A percentile compares a stretch with the other conserved stretches of the same genome.
Conservation (phyloP, 1,140 invertebrate species). For the Metopolophium dirhodum region DNA sequence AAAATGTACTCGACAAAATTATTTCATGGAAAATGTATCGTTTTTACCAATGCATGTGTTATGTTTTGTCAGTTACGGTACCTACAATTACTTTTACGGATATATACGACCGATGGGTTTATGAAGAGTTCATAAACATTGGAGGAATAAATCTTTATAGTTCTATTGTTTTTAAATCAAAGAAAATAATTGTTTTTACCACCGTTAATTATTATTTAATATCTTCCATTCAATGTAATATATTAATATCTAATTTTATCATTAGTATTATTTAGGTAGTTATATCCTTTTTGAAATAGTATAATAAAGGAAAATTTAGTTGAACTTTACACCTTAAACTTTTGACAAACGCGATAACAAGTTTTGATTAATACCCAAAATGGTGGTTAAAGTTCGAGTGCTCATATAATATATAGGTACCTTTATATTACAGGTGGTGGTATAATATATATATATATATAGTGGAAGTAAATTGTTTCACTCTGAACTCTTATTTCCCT, state of each 20-base stretch:
- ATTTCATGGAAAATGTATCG: not conserved
- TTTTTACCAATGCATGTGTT: not conserved
- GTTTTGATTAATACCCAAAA: constrained; percentile 15
- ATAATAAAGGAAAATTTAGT: not conserved
- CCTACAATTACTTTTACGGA: not conserved
- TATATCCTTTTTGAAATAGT: not conserved
- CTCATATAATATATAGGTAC: not conserved
- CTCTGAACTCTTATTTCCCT: not conserved
- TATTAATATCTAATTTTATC: not conserved
- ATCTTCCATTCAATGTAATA: not conserved
- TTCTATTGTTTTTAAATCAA: not conserved
- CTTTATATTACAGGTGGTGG: not conserved
- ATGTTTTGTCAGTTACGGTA: not conserved
- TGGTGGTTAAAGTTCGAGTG: not conserved
- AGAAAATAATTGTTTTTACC: too few species aligned
- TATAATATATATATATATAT: not conserved
- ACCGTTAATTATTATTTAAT: not conserved
- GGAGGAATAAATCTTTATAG: not conserved
- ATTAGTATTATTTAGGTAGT: not conserved
- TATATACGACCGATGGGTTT: not conserved
- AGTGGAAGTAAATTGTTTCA: not conserved
- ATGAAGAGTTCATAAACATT: not conserved
- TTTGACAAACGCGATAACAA: constrained; percentile 7
- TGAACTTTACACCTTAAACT: not conserved
- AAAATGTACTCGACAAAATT: not conserved